phyloP scores from a whole-genome alignment of 2,797 vertebrate genomes.

The Anolis apletophallus region DNA sequence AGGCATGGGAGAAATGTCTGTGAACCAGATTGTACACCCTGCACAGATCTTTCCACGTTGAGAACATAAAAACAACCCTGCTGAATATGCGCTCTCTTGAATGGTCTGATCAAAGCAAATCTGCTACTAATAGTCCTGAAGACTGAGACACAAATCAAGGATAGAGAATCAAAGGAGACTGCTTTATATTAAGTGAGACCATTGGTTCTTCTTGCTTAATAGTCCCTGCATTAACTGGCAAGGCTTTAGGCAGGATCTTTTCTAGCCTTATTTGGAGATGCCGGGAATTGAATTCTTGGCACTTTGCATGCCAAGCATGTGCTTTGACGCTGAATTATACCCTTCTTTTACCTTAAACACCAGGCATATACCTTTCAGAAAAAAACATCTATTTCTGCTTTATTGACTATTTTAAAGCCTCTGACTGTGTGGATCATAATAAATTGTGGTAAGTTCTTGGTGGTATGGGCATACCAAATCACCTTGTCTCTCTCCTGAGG shows the following conservation, averaged over 20 bases:
- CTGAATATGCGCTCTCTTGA: background rate
- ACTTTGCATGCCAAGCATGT: background rate
- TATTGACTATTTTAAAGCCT: too few relatives aligned
- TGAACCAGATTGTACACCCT: background rate
- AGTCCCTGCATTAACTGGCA: background rate
- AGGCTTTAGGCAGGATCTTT: background rate
- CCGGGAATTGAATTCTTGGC: background rate
- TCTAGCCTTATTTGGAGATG: background rate
- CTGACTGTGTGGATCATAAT: too few relatives aligned
- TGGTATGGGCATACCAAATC: too few relatives aligned
- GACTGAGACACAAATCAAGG: background rate
- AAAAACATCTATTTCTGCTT: too few relatives aligned
- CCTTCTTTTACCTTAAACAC: background rate
- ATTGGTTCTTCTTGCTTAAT: background rate
- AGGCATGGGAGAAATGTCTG: background rate
- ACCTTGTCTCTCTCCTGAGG: too few relatives aligned
- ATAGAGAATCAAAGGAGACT: background rate
- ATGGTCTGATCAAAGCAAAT: background rate
- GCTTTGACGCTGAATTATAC: background rate
- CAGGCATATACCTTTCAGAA: background rate
- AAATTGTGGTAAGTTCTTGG: too few relatives aligned
- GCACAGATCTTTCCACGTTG: rapidly evolving
- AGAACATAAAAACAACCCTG: background rate
- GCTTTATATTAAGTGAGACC: background rate
- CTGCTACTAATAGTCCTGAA: background rate